phyloP scores from a whole-genome alignment of 2,797 vertebrate genomes.

The Sebastolobus alascanus region DNA sequence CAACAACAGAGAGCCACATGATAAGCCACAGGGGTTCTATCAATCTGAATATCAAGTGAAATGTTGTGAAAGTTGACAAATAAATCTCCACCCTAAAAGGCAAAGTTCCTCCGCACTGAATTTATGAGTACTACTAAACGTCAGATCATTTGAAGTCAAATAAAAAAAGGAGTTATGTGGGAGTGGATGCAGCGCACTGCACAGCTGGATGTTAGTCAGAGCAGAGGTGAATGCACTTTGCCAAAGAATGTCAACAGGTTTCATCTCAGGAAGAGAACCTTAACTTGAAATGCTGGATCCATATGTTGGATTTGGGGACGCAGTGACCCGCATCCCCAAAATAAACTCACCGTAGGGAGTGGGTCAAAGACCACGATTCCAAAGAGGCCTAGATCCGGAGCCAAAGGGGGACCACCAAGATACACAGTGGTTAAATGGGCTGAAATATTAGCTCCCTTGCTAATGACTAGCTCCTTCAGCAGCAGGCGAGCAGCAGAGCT shows the following conservation, averaged over 20 bases:
- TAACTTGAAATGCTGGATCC: constrained; percentile 63
- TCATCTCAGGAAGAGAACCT: constrained; percentile 45
- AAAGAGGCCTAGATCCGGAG: constrained; percentile 63
- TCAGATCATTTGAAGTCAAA: constrained; percentile 68
- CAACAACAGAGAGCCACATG: constrained; percentile 68
- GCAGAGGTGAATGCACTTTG: constrained; percentile 44
- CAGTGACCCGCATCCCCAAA: constrained; percentile 75
- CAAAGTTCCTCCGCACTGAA: constrained; percentile 46
- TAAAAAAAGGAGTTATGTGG: constrained; percentile 65
- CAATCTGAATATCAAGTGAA: constrained; percentile 66
- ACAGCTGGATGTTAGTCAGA: constrained; percentile 54
- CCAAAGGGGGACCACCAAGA: constrained; percentile 89
- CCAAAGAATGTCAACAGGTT: constrained; percentile 58
- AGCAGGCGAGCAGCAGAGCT: constrained; percentile 57
- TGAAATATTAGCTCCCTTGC: constrained; percentile 90
- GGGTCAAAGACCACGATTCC: constrained; percentile 71
- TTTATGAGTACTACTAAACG: constrained; percentile 64
- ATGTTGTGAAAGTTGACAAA: constrained; percentile 76
- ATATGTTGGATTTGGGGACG: constrained; percentile 66
- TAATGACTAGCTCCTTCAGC: constrained; percentile 78
- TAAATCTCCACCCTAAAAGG: constrained; percentile 65
- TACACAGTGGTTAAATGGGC: constrained; percentile 87
- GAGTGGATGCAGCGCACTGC: constrained; percentile 33
- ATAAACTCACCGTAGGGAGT: constrained; percentile 70
- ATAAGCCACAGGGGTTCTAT: constrained; percentile 69